These are phyloP conservation scores for Podabrus alpinus DNA, from an alignment of 2,888 invertebrate species.

Conservation along the genomic window DNA sequence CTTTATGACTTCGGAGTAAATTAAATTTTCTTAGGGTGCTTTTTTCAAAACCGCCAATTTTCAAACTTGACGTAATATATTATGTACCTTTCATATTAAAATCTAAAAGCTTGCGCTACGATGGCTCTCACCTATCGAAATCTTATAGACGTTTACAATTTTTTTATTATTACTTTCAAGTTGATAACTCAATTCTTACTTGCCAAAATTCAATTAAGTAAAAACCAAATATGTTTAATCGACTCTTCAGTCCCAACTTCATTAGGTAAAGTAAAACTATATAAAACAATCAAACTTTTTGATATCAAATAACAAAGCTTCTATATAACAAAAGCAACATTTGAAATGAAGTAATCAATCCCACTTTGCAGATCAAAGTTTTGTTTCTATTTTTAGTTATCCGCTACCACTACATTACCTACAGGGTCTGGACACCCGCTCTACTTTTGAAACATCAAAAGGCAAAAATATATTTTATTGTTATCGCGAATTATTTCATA, in stretches of 20 bases:
- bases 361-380: conserved; percentile 3
- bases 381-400: not conserved
- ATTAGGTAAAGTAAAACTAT: not conserved
- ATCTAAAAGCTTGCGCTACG: not conserved
- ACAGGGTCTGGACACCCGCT: not conserved
- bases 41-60: not conserved
- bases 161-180: too few relatives aligned
- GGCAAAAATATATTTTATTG: not conserved
- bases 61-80: not conserved
- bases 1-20: not conserved
- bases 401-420: not conserved
- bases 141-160: too few relatives aligned
- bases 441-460: not conserved
- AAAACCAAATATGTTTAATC: not conserved
- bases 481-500: too few relatives aligned
- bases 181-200: not conserved
- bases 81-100: not conserved
- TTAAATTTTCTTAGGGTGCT: not conserved
- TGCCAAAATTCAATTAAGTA: not conserved
- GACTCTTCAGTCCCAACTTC: not conserved
- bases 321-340: not conserved
- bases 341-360: not conserved
- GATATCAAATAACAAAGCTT: not conserved
- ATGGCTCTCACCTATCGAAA: too few relatives aligned
- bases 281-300: not conserved